Conservation (phyloP, 2,113 vertebrate genomes). For the Parus major region DNA sequence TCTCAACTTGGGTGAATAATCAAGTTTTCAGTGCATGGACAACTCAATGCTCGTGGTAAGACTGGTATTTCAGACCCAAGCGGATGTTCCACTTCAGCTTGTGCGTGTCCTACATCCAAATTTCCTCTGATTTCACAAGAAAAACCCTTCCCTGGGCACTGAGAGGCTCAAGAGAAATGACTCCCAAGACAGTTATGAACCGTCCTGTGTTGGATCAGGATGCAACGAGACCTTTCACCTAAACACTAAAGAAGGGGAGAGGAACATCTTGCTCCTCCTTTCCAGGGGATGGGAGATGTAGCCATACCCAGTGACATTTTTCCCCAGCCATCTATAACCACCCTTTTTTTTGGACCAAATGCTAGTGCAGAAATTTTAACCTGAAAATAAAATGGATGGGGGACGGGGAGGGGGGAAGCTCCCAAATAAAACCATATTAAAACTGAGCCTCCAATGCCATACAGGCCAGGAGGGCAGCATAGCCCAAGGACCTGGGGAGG, state of each 20-base stretch:
- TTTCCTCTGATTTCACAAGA: background rate
- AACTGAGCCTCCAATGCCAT: background rate
- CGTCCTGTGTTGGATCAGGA: background rate
- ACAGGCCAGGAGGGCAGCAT: background rate
- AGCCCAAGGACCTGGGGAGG: background rate
- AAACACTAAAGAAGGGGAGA: background rate
- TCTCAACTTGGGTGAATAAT: background rate
- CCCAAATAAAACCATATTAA: background rate
- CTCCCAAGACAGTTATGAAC: background rate
- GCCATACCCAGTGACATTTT: background rate
- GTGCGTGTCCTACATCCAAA: background rate
- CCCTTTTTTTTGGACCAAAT: background rate
- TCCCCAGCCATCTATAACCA: background rate
- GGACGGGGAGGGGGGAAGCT: background rate
- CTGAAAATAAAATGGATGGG: background rate
- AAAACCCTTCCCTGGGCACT: background rate
- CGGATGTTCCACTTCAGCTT: background rate
- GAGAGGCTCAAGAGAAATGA: background rate
- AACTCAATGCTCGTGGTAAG: background rate
- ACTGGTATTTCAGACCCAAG: background rate
- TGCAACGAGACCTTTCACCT: background rate
- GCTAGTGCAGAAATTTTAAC: background rate
- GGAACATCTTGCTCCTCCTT: background rate
- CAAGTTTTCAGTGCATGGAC: background rate
- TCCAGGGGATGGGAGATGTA: background rate